Conservation (phyloP, 2,888 invertebrate species). For the Chloroclysta siterata region DNA sequence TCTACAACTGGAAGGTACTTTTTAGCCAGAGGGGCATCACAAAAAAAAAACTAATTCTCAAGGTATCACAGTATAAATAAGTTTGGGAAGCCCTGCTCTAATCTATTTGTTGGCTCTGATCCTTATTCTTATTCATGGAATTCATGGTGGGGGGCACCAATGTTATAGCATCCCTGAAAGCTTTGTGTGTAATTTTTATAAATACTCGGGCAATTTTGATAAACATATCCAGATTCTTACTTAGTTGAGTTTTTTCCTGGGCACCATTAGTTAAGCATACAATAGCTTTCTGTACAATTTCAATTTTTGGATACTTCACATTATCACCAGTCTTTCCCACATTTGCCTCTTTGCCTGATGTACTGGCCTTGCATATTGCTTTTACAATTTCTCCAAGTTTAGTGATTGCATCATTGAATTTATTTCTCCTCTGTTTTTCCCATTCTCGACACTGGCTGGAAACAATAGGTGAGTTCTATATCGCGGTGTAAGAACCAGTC, state of each 20-base stretch:
- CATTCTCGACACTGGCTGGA: conserved; percentile 87
- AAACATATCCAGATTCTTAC: conserved; percentile 59
- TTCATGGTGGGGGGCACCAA: too few species aligned
- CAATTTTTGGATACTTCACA: conserved; percentile 75
- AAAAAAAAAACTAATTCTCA: too few species aligned
- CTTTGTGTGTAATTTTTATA: too few species aligned
- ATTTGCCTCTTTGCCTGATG: conserved; percentile 30
- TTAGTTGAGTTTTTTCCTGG: conserved; percentile 70
- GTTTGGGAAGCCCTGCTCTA: too few species aligned
- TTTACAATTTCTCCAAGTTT: conserved; percentile 73
- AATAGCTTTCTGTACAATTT: conserved; percentile 76
- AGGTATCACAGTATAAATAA: too few species aligned
- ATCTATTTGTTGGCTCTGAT: too few species aligned
- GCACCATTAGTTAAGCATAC: conserved; percentile 64
- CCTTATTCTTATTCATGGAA: too few species aligned
- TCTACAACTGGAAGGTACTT: too few species aligned
- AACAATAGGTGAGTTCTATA: background rate
- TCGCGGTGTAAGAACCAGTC: too few species aligned
- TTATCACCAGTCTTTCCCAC: conserved; percentile 59
- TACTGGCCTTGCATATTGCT: conserved; percentile 58
- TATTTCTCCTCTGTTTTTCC: conserved; percentile 88
- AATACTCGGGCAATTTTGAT: too few species aligned
- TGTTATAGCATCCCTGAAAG: too few species aligned
- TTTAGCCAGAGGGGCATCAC: too few species aligned
- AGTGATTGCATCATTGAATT: conserved; percentile 84